Evolutionary conservation across 2,797 vertebrate genomes (phyloP), one percentile per base, ranked within the genome.

Genomic region (Halcyon chelicuti): DNA sequence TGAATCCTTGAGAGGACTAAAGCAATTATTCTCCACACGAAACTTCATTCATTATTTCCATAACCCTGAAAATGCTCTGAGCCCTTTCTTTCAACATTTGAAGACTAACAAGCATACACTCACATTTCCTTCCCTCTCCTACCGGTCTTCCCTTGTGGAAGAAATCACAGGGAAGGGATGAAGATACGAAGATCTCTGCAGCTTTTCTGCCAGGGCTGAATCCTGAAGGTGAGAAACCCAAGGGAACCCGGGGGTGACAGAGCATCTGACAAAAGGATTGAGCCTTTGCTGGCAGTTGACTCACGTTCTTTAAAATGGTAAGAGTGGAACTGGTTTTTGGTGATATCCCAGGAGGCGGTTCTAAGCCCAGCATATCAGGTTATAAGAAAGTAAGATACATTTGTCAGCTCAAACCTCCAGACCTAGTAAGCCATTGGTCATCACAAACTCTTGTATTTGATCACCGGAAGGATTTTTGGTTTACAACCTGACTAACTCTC

Each of bases 1-100:
- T 33, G 5, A 39, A 7, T 75, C 52, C 65, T 58, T 42, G 62
- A 82, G 70, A 81, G 52, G 46, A 80, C 68, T 22, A 39, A 77
- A 77, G 62, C 47, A 89, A 91, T 35, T 91, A 58, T 82, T 94
- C 86, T 46, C 46, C 80, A 77, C 57, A 74, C 75, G 70, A 89
- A 92, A 37, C 16, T 44, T 96, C 82, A 86, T 90, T 94, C 35
- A 78, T 75, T 76, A n/a, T 91, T 94, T 90, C 51, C 66, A 83
- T 78, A 88, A 94, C 8, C 11, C 61, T 73, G 55, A 94, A 90
- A 95, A 72, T 10, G n/a, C 62, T 94, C 72, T 77, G 35, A 89
- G 44, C 74, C 42, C 16, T 10, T 62, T 90, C 66, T 68, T 95
- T 91, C 79, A 93, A 55, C 26, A 23, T 67, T 79, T 29, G 83